Evolutionary conservation across 2,888 invertebrate genomes (phyloP).

Genomic region (Brenthis ino): DNA sequence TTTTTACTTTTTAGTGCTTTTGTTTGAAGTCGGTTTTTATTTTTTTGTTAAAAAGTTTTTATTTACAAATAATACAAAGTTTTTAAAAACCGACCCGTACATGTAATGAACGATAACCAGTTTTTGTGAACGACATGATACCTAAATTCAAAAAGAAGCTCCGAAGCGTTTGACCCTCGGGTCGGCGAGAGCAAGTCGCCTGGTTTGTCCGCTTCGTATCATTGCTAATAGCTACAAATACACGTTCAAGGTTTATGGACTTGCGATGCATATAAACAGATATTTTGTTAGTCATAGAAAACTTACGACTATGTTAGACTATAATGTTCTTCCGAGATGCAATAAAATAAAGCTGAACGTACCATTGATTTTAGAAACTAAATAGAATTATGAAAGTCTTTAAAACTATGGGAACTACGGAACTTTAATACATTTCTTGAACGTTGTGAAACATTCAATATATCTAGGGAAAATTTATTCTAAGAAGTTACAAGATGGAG

Average conservation of each 20-base stretch:
- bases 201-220: constrained; percentile 26
- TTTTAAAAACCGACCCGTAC: background rate
- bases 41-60: no score
- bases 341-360: background rate
- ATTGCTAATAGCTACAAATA: constrained; percentile 32
- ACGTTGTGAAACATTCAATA: background rate
- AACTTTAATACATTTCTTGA: background rate
- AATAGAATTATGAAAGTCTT: background rate
- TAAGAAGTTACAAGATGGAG: background rate
- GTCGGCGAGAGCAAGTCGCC: constrained; percentile 21
- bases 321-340: constrained; percentile 1
- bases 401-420: background rate
- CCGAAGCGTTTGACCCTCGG: constrained; percentile 24
- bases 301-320: constrained; percentile 2
- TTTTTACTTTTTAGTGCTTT: no score
- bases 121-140: constrained; percentile 15
- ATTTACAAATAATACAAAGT: background rate
- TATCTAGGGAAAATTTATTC: background rate
- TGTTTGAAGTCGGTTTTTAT: no score
- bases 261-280: constrained; percentile 20
- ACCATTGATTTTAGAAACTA: background rate
- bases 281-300: constrained; percentile 11
- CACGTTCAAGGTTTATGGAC: constrained; percentile 31
- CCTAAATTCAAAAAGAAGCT: constrained; percentile 27
- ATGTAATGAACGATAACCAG: constrained; percentile 13